Percentiles rank a stretch among this genome's conserved stretches.
These are phyloP conservation scores for Tachysurus fulvidraco DNA, from an alignment of 2,113 vertebrate species.

Conservation along the genomic window DNA sequence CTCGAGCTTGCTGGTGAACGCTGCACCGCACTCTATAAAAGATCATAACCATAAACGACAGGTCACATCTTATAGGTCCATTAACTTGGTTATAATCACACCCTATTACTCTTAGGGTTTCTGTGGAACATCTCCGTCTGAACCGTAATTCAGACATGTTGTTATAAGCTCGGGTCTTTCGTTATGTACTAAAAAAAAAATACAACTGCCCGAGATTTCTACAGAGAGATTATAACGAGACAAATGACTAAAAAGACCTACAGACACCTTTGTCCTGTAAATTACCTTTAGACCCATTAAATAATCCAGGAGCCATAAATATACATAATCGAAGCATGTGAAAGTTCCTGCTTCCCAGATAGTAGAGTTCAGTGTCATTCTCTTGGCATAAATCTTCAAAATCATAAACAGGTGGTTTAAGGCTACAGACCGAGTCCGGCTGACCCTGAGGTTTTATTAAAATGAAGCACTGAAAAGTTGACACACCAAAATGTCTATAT, in stretches of 20 bases:
- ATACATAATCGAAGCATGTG: background rate
- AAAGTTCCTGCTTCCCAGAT: background rate
- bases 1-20: constrained; percentile 98
- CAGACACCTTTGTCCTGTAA: background rate
- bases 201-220: background rate
- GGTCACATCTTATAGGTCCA: background rate
- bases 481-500: background rate
- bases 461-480: background rate
- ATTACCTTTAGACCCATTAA: background rate
- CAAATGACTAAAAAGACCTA: background rate
- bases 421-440: background rate
- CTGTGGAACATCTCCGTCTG: background rate
- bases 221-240: background rate
- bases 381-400: background rate
- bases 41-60: constrained; percentile 27
- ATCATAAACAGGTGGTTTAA: background rate
- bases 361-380: background rate
- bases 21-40: constrained; percentile 91
- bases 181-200: background rate
- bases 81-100: background rate
- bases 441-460: background rate
- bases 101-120: background rate
- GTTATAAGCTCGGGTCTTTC: background rate
- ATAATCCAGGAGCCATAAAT: background rate
- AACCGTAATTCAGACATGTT: background rate